phyloP scores from a whole-genome alignment of 2,113 vertebrate genomes.

The Myrmecobius fasciatus region DNA sequence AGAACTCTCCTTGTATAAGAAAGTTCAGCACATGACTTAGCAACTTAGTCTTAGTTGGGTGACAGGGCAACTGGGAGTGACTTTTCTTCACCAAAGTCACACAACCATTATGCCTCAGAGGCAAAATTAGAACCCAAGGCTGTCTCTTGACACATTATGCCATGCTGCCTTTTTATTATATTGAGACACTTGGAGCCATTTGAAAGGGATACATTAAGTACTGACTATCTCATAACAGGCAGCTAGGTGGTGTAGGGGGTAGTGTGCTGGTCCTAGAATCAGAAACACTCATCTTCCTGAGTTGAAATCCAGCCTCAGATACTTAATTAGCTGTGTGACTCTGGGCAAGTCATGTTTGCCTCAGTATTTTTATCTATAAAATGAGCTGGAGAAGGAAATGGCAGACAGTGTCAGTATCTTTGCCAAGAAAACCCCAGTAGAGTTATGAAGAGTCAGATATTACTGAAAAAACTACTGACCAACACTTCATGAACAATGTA shows the following conservation, averaged over 20 bases:
- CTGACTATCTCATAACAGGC: neutral
- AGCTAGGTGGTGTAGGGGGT: neutral
- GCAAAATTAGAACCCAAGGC: too few species aligned
- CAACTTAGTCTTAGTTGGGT: neutral
- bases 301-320: neutral
- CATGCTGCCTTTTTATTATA: neutral
- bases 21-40: neutral
- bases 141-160: neutral
- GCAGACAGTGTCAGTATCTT: neutral
- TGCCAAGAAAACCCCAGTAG: neutral
- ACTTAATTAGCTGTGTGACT: neutral
- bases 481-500: too few species aligned
- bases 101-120: too few species aligned
- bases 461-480: neutral
- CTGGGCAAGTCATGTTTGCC: neutral
- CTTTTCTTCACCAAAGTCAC: neutral
- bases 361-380: neutral
- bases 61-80: neutral
- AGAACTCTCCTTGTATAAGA: neutral
- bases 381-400: neutral
- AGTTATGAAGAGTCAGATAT: neutral
- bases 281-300: too few species aligned
- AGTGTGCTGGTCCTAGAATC: neutral
- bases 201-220: neutral
- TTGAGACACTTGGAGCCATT: neutral